phyloP scores from a whole-genome alignment of 2,888 invertebrate species.

The Trichogramma evanescens region DNA sequence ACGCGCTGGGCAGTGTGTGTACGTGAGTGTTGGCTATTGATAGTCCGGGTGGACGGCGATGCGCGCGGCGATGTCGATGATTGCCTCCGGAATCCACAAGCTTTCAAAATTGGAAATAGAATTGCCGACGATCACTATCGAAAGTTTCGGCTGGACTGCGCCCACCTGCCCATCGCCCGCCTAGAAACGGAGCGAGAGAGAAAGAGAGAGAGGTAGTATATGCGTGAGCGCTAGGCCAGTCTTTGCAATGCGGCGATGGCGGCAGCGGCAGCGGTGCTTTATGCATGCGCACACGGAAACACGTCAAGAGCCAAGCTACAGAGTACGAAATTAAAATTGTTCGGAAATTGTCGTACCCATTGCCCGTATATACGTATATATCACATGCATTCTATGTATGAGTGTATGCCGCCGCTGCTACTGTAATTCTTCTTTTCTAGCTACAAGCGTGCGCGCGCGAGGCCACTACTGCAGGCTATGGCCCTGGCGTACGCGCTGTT shows the following conservation, averaged over 20 bases:
- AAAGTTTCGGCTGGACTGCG: conserved; percentile 2
- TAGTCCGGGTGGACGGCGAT: not conserved
- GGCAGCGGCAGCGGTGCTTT: not conserved
- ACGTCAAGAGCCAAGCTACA: not conserved
- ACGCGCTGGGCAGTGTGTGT: too few relatives aligned
- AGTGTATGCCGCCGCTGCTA: too few relatives aligned
- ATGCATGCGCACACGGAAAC: not conserved
- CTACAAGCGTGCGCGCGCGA: too few relatives aligned
- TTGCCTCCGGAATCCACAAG: conserved; percentile 17
- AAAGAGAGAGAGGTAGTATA: too few relatives aligned
- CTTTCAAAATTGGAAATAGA: conserved; percentile 20
- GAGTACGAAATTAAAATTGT: conserved; percentile 5
- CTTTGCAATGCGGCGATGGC: too few relatives aligned
- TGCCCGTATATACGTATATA: not conserved
- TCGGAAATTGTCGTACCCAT: not conserved
- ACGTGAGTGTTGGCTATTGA: conserved; percentile 14
- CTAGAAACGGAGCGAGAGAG: too few relatives aligned
- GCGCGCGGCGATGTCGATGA: conserved; percentile 9
- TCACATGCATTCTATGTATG: too few relatives aligned
- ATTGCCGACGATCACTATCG: not conserved
- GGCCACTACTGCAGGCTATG: too few relatives aligned
- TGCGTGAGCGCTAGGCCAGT: too few relatives aligned
- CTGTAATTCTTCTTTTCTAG: too few relatives aligned
- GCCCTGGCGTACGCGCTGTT: too few relatives aligned
- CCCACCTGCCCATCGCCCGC: not conserved